Percentiles rank a stretch among this genome's conserved stretches.
Evolutionary conservation across 2,797 vertebrate genomes (phyloP).

Genomic region (Etheostoma perlongum): DNA sequence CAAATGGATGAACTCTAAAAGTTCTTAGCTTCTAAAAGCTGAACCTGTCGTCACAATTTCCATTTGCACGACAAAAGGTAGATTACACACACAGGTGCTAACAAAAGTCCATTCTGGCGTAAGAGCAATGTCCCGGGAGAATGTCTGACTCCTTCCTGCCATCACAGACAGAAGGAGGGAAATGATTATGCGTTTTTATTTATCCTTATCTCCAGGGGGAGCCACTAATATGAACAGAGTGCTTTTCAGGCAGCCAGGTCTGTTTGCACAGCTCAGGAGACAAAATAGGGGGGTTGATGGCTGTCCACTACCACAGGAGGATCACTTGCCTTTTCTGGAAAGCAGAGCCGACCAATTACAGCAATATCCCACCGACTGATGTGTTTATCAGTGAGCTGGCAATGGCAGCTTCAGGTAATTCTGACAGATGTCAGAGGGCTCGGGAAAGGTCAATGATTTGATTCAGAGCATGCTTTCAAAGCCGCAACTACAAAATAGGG

Average conservation of each 20-base stretch:
- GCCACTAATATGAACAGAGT: constrained; percentile 85
- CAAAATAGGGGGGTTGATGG: constrained; percentile 54
- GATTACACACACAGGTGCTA: constrained; percentile 28
- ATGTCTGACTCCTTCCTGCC: constrained; percentile 74
- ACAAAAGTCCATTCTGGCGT: constrained; percentile 45
- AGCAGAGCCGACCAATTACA: constrained; percentile 55
- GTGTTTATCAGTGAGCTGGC: constrained; percentile 41
- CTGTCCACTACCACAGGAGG: constrained; percentile 26
- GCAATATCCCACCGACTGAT: constrained; percentile 37
- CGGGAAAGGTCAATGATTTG: constrained; percentile 25
- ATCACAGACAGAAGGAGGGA: constrained; percentile 65
- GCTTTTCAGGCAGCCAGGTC: constrained; percentile 72
- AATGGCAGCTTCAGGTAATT: constrained; percentile 36
- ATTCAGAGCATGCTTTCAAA: constrained; percentile 31
- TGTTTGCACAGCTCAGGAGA: constrained; percentile 73
- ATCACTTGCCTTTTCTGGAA: constrained; percentile 34
- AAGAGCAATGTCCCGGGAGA: constrained; percentile 71
- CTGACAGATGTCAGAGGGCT: constrained; percentile 27
- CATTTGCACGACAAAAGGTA: constrained; percentile 60
- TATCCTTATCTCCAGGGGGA: constrained; percentile 77
- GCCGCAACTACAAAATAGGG: not conserved
- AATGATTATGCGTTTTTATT: constrained; percentile 75
- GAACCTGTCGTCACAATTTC: constrained; percentile 39
- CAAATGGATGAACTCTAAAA: constrained; percentile 54
- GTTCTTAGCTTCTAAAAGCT: constrained; percentile 5